Percentiles rank a stretch among this genome's conserved stretches.
Evolutionary conservation across 1,140 invertebrate genomes (phyloP).

Genomic region (Frieseomelitta varia): DNA sequence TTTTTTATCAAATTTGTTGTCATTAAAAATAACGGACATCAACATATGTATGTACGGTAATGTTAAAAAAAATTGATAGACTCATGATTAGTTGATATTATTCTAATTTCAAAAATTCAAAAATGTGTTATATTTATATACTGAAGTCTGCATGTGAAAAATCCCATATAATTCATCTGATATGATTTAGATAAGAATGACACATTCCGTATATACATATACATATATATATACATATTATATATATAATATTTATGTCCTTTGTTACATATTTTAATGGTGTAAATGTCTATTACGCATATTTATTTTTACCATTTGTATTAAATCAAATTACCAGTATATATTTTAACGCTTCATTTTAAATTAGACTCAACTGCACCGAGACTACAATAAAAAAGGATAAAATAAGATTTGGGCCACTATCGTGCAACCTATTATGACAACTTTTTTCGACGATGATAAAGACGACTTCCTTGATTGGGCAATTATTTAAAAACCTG

Average conservation of each 20-base stretch:
- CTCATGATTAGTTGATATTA: conserved; percentile 1
- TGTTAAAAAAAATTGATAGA: conserved; percentile 5
- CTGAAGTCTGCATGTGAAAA: conserved; percentile 25
- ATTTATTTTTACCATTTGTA: not conserved
- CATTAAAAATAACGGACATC: conserved; percentile 18
- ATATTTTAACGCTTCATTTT: conserved; percentile 15
- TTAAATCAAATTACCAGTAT: not conserved
- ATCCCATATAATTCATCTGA: conserved; percentile 4
- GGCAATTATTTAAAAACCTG: conserved; percentile 5
- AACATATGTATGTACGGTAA: conserved; percentile 23
- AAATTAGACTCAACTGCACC: conserved; percentile 25
- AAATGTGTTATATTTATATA: conserved; percentile 14
- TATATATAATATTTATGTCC: not conserved
- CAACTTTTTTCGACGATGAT: conserved; percentile 18
- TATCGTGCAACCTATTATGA: conserved; percentile 15
- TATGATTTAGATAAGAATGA: conserved; percentile 44
- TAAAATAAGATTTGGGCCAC: conserved; percentile 3
- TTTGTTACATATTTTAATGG: not conserved
- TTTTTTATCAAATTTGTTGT: conserved; percentile 37
- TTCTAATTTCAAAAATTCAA: not conserved
- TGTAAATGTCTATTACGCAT: not conserved
- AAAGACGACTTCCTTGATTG: conserved; percentile 33
- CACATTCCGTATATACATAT: conserved; percentile 27
- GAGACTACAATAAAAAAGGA: conserved; percentile 19
- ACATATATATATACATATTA: conserved; percentile 1